phyloP scores from a whole-genome alignment of 2,113 vertebrate genomes.

The Campylomormyrus numenius region DNA sequence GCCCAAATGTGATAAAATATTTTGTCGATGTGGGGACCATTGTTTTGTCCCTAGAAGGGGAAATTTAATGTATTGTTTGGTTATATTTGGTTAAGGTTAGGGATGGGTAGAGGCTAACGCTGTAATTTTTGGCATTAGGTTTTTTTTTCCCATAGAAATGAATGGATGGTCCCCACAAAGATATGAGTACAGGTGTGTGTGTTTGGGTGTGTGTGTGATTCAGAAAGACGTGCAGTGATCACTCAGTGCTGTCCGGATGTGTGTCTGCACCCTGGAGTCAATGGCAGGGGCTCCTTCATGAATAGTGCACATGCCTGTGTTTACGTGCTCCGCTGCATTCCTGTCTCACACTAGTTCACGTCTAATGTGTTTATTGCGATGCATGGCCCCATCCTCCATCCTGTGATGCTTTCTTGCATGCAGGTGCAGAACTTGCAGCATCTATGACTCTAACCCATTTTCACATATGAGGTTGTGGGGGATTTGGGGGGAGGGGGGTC shows the following conservation, averaged over 20 bases:
- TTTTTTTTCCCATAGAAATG: neutral
- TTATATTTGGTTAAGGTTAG: neutral
- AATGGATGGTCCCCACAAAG: neutral
- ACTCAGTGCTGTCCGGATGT: neutral
- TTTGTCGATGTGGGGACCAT: neutral
- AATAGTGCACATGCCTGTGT: neutral
- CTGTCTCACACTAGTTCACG: neutral
- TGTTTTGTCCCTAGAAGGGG: neutral
- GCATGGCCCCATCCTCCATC: neutral
- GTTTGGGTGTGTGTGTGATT: neutral
- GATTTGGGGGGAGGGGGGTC: slow-evolving; percentile 40
- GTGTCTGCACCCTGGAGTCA: neutral
- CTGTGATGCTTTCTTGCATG: neutral
- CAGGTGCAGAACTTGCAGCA: neutral
- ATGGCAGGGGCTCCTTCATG: neutral
- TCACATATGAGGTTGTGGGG: neutral
- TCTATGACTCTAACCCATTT: slow-evolving; percentile 5
- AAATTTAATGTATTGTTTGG: neutral
- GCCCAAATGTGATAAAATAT: neutral
- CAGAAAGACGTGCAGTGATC: neutral
- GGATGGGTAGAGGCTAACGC: neutral
- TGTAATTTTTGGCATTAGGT: neutral
- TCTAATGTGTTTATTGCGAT: neutral
- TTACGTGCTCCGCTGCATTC: neutral
- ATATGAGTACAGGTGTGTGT: neutral